Conservation (phyloP, 1,140 invertebrate species). For the Achatina immaculata region DNA sequence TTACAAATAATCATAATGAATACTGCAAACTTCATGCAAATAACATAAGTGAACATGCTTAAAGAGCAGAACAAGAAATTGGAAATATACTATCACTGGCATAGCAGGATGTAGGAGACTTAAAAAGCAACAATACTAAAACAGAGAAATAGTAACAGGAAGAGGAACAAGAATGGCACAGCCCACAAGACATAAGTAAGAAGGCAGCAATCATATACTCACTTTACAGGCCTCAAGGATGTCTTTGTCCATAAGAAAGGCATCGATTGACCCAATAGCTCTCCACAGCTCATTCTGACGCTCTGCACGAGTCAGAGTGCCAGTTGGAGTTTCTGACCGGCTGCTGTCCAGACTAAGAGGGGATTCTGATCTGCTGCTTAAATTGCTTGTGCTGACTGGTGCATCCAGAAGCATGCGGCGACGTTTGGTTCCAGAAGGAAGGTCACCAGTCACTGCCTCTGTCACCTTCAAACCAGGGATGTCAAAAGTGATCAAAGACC, state of each 20-base stretch:
- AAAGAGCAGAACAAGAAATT: too few species aligned
- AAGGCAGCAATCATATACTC: constrained; percentile 49
- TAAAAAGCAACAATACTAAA: too few species aligned
- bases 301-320: constrained; percentile 45
- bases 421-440: constrained; percentile 52
- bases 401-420: constrained; percentile 52
- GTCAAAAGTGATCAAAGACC: constrained; percentile 27
- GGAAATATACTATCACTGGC: too few species aligned
- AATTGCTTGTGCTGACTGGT: constrained; percentile 39
- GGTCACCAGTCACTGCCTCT: constrained; percentile 34
- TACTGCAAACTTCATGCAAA: too few species aligned
- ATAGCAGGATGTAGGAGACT: too few species aligned
- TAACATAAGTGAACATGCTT: too few species aligned
- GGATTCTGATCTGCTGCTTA: constrained; percentile 57
- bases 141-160: too few species aligned
- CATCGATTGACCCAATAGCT: constrained; percentile 85
- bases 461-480: not conserved
- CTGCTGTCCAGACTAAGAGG: constrained; percentile 48
- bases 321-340: constrained; percentile 46
- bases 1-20: too few species aligned
- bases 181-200: not conserved
- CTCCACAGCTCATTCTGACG: constrained; percentile 86
- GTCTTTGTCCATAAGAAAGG: constrained; percentile 94
- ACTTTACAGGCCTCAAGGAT: constrained; percentile 89
- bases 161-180: too few species aligned